A percentile compares a stretch with the other conserved stretches of the same genome.
These are phyloP conservation scores for Andrena hattorfiana DNA, from an alignment of 2,888 invertebrate genomes.

Conservation along the genomic window DNA sequence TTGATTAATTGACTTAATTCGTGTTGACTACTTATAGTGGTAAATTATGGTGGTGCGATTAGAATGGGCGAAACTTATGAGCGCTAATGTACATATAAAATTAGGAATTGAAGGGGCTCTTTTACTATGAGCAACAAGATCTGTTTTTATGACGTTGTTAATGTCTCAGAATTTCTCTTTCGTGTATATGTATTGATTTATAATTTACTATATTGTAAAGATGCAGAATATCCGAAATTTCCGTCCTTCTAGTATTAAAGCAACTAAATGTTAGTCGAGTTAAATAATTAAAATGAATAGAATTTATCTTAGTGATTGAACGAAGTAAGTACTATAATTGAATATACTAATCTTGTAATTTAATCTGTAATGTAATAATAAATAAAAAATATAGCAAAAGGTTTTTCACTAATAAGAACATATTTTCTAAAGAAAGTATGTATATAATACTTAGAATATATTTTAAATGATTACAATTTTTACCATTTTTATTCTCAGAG, in stretches of 20 bases:
- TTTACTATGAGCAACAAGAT: no score
- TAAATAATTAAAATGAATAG: not conserved
- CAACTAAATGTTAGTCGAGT: not conserved
- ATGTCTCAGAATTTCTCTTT: no score
- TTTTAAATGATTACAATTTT: slow-evolving; percentile 7
- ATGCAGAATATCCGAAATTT: not conserved
- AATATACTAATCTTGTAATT: not conserved
- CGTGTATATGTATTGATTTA: no score
- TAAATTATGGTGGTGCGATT: no score
- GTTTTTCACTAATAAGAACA: not conserved
- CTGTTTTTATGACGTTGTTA: no score
- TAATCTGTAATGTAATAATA: not conserved
- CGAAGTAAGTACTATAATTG: not conserved
- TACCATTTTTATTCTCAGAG: slow-evolving; percentile 65
- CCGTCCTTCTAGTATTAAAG: slow-evolving; percentile 52
- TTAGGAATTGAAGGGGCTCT: no score
- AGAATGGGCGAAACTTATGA: no score
- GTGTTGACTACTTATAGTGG: no score
- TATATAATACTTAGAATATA: not conserved
- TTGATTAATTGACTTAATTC: no score
- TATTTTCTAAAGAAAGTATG: not conserved
- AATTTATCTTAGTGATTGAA: not conserved
- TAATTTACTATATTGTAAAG: not conserved
- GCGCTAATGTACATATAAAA: no score
- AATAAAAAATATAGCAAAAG: not conserved